Base-by-base conservation (phyloP, 37 sponge, comb jelly and placozoan genomes). In the Cliona cf. orientalis region DNA sequence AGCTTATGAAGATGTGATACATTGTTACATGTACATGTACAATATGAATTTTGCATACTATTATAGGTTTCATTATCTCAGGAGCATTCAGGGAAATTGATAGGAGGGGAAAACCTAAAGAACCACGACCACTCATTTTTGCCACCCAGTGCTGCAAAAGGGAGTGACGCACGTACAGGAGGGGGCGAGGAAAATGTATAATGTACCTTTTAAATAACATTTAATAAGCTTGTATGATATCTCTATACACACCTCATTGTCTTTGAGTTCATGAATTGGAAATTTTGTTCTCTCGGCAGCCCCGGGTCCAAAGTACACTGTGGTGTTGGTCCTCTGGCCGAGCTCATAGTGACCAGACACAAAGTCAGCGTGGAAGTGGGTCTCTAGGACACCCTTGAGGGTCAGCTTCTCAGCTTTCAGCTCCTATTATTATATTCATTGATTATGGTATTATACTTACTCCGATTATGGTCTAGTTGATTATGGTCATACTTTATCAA, bases 361-460 rank as follows among this genome's bases (percentile, higher is more conserved):
- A 84, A 96, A 96, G 75, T 96, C 96, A 34, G 96, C 96, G 66
- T 96, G 96, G 69, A 96, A 81, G 57, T 96, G 96, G 5, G 96
- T 96, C 75, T 92, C 92, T 62, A 92, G 53, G 17, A 92, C 66
- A 14, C 92, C 92, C 9, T 28, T 64, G 3, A 92, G 61, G 9
- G 68, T 62, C 6, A 59, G 55, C n/a, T 57, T 39, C 2, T 42
- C 41, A 34, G 56, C 22, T 36, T 70, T 40, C 9, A 86, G 34
- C 7, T 78, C 80, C 86, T 86, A 40, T n/a, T n/a, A n/a, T n/a
- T n/a, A n/a, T n/a, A n/a, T n/a, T n/a, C n/a, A n/a, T n/a, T n/a
- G n/a, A n/a, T n/a, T n/a, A n/a, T n/a, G n/a, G n/a, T n/a, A n/a
- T n/a, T n/a, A n/a, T n/a, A n/a, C n/a, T n/a, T n/a, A n/a, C n/a